Conservation (phyloP, 2,888 invertebrate species). For the Patella depressa region DNA sequence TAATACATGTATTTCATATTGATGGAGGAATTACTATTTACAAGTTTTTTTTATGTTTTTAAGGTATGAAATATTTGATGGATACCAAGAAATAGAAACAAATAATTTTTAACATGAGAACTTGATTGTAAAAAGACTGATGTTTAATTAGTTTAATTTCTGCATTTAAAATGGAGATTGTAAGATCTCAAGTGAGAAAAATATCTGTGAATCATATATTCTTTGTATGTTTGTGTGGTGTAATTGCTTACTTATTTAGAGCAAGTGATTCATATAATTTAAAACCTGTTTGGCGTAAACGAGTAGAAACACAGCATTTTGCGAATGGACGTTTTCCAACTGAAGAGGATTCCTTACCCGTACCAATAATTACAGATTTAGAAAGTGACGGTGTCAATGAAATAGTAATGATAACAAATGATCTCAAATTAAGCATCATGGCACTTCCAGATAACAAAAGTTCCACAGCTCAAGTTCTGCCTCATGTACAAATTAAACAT, state of each 20-base stretch:
- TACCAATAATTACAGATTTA: slow-evolving; percentile 64
- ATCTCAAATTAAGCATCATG: slow-evolving; percentile 58
- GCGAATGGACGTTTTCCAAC: slow-evolving; percentile 54
- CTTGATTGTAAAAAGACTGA: too few species aligned
- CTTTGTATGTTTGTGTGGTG: slow-evolving; percentile 55
- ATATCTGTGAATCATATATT: slow-evolving; percentile 46
- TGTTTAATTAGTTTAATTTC: too few species aligned
- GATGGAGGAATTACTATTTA: too few species aligned
- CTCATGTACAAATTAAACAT: slow-evolving; percentile 61
- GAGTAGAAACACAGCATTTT: slow-evolving; percentile 54
- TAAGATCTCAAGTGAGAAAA: slow-evolving; percentile 18
- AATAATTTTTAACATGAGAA: too few species aligned
- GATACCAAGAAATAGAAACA: too few species aligned
- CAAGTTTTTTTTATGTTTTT: too few species aligned
- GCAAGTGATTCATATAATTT: slow-evolving; percentile 60
- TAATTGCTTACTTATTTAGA: slow-evolving; percentile 63
- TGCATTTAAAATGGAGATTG: slow-evolving; percentile 17
- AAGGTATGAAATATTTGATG: too few species aligned
- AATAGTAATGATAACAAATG: slow-evolving; percentile 61
- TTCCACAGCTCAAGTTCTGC: slow-evolving; percentile 52
- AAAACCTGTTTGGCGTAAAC: slow-evolving; percentile 64
- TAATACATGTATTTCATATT: too few species aligned
- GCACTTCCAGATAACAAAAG: slow-evolving; percentile 50
- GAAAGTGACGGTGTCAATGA: slow-evolving; percentile 68
- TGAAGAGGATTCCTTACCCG: slow-evolving; percentile 52